Conservation (phyloP, 2,888 invertebrate genomes). For the Epinotia ramella region DNA sequence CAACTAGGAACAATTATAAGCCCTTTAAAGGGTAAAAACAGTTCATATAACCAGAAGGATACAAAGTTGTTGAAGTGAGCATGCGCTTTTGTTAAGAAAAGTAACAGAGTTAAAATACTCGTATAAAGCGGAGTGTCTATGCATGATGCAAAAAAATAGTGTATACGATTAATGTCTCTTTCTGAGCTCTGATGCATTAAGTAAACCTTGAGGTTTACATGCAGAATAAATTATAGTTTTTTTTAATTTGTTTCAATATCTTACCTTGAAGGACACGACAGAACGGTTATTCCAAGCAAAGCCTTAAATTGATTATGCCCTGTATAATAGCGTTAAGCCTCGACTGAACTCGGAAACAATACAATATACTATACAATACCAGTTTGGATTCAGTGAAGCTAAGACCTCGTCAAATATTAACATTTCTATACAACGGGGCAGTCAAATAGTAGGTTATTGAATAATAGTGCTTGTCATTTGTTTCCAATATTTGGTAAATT, state of each 20-base stretch:
- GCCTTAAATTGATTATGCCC: not conserved
- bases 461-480: not conserved
- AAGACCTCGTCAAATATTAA: not conserved
- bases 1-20: not conserved
- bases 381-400: not conserved
- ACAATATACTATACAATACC: not conserved
- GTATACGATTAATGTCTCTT: no score
- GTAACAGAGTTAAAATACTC: constrained; percentile 13
- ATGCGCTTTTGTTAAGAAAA: not conserved
- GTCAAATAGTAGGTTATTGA: not conserved
- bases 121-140: not conserved
- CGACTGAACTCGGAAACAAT: not conserved
- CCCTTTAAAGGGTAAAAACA: not conserved
- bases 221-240: no score
- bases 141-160: constrained; percentile 4
- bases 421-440: not conserved
- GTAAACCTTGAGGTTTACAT: no score
- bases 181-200: no score
- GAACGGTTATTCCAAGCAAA: not conserved
- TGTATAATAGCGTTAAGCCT: not conserved
- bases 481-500: not conserved
- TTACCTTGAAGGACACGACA: not conserved
- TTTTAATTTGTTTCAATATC: no score
- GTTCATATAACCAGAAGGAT: not conserved
- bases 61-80: not conserved